Evolutionary conservation across 2,888 invertebrate species (phyloP), one percentile per base, ranked within the genome.

Genomic region (Empis livida): DNA sequence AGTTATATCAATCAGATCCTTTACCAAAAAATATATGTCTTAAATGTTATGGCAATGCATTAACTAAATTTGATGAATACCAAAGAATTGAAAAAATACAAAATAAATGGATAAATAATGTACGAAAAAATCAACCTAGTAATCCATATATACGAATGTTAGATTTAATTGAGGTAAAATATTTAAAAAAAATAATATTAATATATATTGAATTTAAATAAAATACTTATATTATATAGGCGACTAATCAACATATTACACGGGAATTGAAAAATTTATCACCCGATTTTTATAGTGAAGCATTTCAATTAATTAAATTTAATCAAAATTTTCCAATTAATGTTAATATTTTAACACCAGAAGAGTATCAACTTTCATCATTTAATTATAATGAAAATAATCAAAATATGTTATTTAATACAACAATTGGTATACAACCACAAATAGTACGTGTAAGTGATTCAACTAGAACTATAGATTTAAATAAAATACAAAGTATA

Each of bases 1-100:
- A 63, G 63, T 48, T 63, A 37, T 60, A 61, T 47, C 50, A 57
- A 32, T 54, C 57, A 49, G 63, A 63, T 55, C 62, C 62, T 3
- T 55, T 63, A 42, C 63, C 63, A 1, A 58, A 63, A 41, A 54
- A 59, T 47, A 59, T 62, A 20, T 63, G 63, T 45, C 54, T 52
- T 37, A 59, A 58, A 45, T 63, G 63, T 46, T 50, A 57, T 30
- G 42, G 45, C 15, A 56, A 52, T 46, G 57, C 59, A 5, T 50
- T 49, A 11, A 46, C 44, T 5, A 57, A 57, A 47, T 60, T 58
- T 49, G 55, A 54, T 16, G 60, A 60, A 23, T 55, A 57, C 43
- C 57, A 58, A 46, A 53, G 57, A 31, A 55, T 58, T 2, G 31
- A 58, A 43, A 54, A 51, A 16, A 55, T 56, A 41, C 61, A 62